Percentiles rank a stretch among this genome's conserved stretches.
Evolutionary conservation across 2,888 invertebrate genomes (phyloP).

Genomic region (Steinernema carpocapsae): DNA sequence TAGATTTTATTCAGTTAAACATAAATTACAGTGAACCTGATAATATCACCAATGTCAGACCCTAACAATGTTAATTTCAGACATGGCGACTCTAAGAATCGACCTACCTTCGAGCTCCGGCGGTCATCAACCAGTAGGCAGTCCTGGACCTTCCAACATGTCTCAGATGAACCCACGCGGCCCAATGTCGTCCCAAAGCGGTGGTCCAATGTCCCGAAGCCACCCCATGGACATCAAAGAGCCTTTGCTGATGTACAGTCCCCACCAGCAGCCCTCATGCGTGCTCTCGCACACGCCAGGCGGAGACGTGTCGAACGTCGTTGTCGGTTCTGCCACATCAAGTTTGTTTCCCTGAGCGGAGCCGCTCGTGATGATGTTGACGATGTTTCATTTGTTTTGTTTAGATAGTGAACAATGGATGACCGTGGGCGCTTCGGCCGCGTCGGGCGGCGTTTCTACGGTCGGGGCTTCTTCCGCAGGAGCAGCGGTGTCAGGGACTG

Average conservation of each 20-base stretch:
- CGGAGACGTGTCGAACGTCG: neutral
- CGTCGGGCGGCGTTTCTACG: neutral
- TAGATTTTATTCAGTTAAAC: too few species aligned
- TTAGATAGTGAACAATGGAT: conserved; percentile 25
- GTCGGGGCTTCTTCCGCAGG: neutral
- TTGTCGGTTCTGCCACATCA: too few species aligned
- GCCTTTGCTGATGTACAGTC: conserved; percentile 48
- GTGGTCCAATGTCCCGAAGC: neutral
- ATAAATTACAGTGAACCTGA: neutral
- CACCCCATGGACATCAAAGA: conserved; percentile 24
- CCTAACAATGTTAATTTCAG: conserved; percentile 19
- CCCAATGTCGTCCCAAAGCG: neutral
- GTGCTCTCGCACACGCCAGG: conserved; percentile 40
- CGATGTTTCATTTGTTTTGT: conserved; percentile 31
- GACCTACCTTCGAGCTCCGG: conserved; percentile 40
- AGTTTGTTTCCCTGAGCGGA: too few species aligned
- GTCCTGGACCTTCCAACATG: neutral
- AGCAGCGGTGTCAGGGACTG: too few species aligned
- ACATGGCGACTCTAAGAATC: conserved; percentile 44
- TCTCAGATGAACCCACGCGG: neutral
- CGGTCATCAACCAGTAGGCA: neutral
- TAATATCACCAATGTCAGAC: neutral
- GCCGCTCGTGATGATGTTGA: neutral
- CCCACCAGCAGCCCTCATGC: conserved; percentile 47
- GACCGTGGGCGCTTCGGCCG: neutral